Base-by-base conservation (phyloP, 2,888 invertebrate genomes). In the Mesorhabditis spiculigera region DNA sequence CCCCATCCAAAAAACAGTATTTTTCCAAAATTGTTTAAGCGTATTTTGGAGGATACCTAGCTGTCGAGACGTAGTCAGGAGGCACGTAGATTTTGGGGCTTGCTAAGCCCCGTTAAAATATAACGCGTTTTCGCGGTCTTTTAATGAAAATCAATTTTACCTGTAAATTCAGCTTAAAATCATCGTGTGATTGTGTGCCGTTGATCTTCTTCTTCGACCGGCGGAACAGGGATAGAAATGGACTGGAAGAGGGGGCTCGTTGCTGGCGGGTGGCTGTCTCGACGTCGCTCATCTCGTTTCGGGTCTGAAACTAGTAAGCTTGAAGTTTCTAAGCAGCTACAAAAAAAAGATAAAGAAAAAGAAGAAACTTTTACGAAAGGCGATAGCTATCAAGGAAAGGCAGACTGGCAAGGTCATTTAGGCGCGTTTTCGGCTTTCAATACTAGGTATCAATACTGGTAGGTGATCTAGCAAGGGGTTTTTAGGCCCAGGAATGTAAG, bases 141-240 rank as follows among this genome's bases (percentile, higher is more conserved):
- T 50, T 50, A 13, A 13, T n/a, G n/a, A 0, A 50, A 50, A 50
- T 50, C 58, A 50, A 50, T 50, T 10, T 50, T 50, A 13, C n/a
- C 10, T 50, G 10, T 50, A 50, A 28, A 28, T 28, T 28, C 28
- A 28, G 8, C 58, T 50, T 50, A n/a, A 50, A 50, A 50, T 75
- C 73, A 45, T 78, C 73, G 8, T 41, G 44, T 6, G 75, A 69
- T 50, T 69, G 58, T 3, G 70, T 67, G 13, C 71, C 71, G 65
- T 72, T 74, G 16, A 78, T 71, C 28, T 68, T 69, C 58, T 50
- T 50, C 71, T 81, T 81, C 71, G 79, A 78, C 43, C 79, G 72
- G 43, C 75, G 75, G 68, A 81, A 81, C 10, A 81, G 66, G 16
- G 80, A 78, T 4, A 80, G 65, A 65, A 81, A 77, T 8, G 78